These are phyloP conservation scores for Avahi laniger DNA, from an alignment of 2,797 vertebrate genomes.

Conservation along the genomic window DNA sequence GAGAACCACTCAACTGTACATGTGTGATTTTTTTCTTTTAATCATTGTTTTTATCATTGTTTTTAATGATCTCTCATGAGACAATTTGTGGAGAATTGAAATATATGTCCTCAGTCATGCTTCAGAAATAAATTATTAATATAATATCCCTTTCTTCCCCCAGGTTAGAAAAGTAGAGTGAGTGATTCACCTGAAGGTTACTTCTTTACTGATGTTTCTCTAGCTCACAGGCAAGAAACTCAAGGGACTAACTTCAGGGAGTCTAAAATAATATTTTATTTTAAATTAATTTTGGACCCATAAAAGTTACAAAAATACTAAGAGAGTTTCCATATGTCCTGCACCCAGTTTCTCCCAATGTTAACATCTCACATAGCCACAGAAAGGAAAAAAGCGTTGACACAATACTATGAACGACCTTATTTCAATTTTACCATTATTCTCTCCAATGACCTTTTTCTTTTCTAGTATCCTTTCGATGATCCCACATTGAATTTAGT, in stretches of 20 bases:
- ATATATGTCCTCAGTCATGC: background rate
- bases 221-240: background rate
- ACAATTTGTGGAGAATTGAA: background rate
- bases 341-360: background rate
- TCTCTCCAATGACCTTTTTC: background rate
- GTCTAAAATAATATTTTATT: background rate
- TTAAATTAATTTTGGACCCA: background rate
- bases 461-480: background rate
- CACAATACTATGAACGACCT: background rate
- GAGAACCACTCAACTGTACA: background rate
- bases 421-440: background rate
- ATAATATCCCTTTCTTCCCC: background rate
- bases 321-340: background rate
- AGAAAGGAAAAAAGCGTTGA: background rate
- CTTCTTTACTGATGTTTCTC: background rate
- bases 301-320: background rate
- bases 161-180: background rate
- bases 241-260: background rate
- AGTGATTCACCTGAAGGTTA: background rate
- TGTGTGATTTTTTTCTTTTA: background rate
- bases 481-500: background rate
- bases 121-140: background rate
- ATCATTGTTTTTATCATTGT: background rate
- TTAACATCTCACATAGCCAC: background rate
- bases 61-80: background rate